These are phyloP conservation scores for Talpa occidentalis DNA, from an alignment of 2,113 vertebrate species.

Conservation along the genomic window DNA sequence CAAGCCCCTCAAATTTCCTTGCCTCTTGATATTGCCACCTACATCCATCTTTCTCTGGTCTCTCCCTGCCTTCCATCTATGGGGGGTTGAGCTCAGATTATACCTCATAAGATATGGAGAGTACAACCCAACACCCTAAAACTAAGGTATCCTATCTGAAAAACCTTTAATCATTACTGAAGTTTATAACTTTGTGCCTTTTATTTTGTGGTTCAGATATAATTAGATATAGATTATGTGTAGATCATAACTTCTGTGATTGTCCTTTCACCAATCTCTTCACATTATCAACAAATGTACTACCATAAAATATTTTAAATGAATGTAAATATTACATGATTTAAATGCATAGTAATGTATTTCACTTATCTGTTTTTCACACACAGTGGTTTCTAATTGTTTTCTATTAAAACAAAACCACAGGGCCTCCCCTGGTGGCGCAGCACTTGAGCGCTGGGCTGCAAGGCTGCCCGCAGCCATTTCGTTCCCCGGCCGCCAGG, in stretches of 20 bases:
- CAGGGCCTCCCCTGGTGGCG: no score
- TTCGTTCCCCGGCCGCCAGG: no score
- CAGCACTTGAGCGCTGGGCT: no score
- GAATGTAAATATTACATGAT: conserved; percentile 5
- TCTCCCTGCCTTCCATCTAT: neutral
- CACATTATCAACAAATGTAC: neutral
- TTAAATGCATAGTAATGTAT: neutral
- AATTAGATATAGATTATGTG: neutral
- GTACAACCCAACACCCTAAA: neutral
- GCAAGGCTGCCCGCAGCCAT: no score
- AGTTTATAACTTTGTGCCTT: neutral
- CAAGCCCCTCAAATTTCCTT: neutral
- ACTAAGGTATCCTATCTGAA: neutral
- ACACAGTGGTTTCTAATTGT: conserved; percentile 32
- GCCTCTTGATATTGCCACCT: neutral
- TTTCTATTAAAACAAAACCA: conserved; percentile 24
- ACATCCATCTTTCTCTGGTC: neutral
- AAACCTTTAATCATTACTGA: neutral
- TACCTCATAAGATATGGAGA: neutral
- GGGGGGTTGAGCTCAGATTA: neutral
- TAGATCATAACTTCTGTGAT: neutral
- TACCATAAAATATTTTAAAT: neutral
- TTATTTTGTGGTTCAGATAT: conserved; percentile 1
- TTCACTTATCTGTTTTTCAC: neutral
- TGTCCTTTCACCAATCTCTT: conserved; percentile 9